phyloP scores from a whole-genome alignment of 2,113 vertebrate genomes.

The Acinonyx jubatus region DNA sequence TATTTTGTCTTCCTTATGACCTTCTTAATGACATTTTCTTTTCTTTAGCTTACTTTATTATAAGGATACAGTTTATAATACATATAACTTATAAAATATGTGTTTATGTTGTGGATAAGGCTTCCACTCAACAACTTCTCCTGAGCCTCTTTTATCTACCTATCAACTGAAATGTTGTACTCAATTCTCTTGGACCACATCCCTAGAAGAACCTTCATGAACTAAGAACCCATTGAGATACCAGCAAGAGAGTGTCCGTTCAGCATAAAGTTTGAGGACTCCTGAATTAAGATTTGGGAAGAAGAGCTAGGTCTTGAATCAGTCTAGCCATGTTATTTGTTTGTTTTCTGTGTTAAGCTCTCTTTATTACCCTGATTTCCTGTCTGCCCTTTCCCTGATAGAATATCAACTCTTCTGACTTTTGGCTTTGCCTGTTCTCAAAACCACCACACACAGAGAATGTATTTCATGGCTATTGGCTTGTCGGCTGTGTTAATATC shows the following conservation, averaged over 20 bases:
- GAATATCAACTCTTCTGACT: not conserved
- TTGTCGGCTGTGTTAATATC: not conserved
- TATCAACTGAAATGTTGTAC: not conserved
- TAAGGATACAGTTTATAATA: not conserved
- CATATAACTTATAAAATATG: not conserved
- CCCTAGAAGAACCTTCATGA: not conserved
- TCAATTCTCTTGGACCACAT: not conserved
- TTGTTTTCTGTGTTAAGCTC: not conserved
- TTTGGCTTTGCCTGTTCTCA: constrained; percentile 13
- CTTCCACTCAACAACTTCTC: not conserved
- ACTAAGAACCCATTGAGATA: not conserved
- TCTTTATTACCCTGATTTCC: not conserved
- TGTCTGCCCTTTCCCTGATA: not conserved
- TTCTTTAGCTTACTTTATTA: not conserved
- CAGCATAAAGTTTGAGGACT: not conserved
- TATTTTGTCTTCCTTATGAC: not conserved
- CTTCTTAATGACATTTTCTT: not conserved
- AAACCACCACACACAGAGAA: not conserved
- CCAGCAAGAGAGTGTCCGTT: not conserved
- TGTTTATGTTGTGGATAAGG: not conserved
- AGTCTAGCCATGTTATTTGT: not conserved
- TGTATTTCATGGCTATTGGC: not conserved
- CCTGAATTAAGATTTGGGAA: not conserved
- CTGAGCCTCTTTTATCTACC: not conserved
- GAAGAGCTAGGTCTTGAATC: not conserved